A percentile compares a stretch with the other conserved stretches of the same genome.
phyloP scores from a whole-genome alignment of 2,888 invertebrate species.

The Arctia plantaginis region DNA sequence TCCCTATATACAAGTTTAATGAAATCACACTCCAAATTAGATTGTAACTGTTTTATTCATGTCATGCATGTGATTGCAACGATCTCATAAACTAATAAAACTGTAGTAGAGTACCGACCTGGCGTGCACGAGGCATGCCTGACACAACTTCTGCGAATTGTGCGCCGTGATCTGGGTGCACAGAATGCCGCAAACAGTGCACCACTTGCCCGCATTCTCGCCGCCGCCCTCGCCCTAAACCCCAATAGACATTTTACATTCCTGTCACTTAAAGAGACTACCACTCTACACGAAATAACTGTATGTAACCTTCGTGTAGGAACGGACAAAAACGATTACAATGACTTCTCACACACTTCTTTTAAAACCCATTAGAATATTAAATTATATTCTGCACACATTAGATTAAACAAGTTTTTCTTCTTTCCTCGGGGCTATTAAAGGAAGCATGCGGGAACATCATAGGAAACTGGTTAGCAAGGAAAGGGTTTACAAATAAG shows the following conservation, averaged over 20 bases:
- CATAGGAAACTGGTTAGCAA: slow-evolving; percentile 53
- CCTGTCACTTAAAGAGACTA: slow-evolving; percentile 61
- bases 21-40: slow-evolving; percentile 57
- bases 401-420: slow-evolving; percentile 68
- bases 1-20: slow-evolving; percentile 49
- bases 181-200: slow-evolving; percentile 84
- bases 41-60: slow-evolving; percentile 47
- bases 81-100: slow-evolving; percentile 50
- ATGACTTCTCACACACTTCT: slow-evolving; percentile 81
- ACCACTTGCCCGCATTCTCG: slow-evolving; percentile 79
- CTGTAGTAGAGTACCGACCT: slow-evolving; percentile 78
- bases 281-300: slow-evolving; percentile 43
- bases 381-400: slow-evolving; percentile 85
- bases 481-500: slow-evolving; percentile 41
- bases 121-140: slow-evolving; percentile 87
- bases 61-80: slow-evolving; percentile 63
- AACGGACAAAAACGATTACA: slow-evolving; percentile 58
- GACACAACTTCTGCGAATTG: slow-evolving; percentile 85
- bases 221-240: slow-evolving; percentile 83
- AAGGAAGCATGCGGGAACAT: slow-evolving; percentile 85
- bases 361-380: slow-evolving; percentile 83
- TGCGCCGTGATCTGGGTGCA: slow-evolving; percentile 83
- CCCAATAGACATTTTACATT: slow-evolving; percentile 81
- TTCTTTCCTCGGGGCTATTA: slow-evolving; percentile 78
- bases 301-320: slow-evolving; percentile 46